Conservation (phyloP, 1,140 invertebrate species). For the Halictus rubicundus region DNA sequence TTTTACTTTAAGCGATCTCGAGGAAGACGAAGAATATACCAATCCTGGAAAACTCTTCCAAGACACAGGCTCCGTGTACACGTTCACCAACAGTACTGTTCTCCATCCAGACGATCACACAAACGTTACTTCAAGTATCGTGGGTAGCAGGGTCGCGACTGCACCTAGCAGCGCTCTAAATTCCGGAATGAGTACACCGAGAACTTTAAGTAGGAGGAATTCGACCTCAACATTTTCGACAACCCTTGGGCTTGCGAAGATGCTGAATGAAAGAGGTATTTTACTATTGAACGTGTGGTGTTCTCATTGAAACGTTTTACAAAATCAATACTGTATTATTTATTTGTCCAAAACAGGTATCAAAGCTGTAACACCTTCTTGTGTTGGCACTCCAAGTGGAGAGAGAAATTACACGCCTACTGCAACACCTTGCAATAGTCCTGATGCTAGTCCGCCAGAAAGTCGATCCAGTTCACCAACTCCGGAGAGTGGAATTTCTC, state of each 20-base stretch:
- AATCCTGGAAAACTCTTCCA: conserved; percentile 88
- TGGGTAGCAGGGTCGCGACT: conserved; percentile 81
- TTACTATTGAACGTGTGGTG: too few species aligned
- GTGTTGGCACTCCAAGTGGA: conserved; percentile 82
- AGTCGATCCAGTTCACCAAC: conserved; percentile 83
- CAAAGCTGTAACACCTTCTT: conserved; percentile 86
- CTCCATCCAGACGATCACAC: conserved; percentile 92
- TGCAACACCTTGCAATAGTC: conserved; percentile 91
- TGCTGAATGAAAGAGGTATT: conserved; percentile 88
- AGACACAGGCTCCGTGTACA: conserved; percentile 90
- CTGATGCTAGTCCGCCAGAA: conserved; percentile 83
- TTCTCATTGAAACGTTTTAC: too few species aligned
- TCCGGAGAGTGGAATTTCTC: conserved; percentile 79
- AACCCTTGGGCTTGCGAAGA: conserved; percentile 88
- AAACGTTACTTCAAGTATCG: conserved; percentile 82
- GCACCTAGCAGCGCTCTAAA: conserved; percentile 81
- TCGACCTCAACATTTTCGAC: conserved; percentile 90
- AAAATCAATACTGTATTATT: not conserved
- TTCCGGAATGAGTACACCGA: conserved; percentile 83
- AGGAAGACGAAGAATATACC: conserved; percentile 91
- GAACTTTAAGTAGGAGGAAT: conserved; percentile 84
- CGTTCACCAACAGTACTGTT: conserved; percentile 94
- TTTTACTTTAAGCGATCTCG: conserved; percentile 92
- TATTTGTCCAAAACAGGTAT: conserved; percentile 74
- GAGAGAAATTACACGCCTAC: conserved; percentile 87